phyloP scores from a whole-genome alignment of 2,113 vertebrate genomes.

The Lathamus discolor region DNA sequence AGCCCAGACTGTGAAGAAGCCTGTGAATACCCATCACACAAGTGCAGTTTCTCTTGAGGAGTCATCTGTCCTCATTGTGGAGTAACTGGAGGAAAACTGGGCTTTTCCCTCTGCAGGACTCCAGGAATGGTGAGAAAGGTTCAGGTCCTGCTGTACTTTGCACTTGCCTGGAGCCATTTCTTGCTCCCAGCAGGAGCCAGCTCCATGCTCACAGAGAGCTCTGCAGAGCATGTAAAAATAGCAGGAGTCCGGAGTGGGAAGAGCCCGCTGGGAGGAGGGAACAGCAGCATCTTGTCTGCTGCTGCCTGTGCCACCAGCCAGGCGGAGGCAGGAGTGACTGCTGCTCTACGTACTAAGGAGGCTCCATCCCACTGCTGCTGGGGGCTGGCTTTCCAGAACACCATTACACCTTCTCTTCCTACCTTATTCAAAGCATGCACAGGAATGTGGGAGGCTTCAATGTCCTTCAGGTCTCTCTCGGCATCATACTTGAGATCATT shows the following conservation, averaged over 20 bases:
- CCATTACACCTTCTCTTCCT: not conserved
- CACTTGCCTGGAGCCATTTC: not conserved
- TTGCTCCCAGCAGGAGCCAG: not conserved
- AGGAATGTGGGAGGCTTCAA: constrained; percentile 85
- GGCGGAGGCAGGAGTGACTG: not conserved
- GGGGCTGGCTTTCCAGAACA: not conserved
- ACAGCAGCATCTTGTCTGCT: not conserved
- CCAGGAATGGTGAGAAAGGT: not conserved
- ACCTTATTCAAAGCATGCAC: constrained; percentile 99
- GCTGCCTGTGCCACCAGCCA: not conserved
- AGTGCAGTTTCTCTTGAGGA: not conserved
- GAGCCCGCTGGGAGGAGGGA: not conserved
- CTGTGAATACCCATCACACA: not conserved
- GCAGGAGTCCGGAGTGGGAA: not conserved
- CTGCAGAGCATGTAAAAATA: not conserved
- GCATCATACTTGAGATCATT: constrained; percentile 98
- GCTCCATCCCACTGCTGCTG: not conserved
- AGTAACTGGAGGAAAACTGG: not conserved
- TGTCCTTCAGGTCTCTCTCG: constrained; percentile 96
- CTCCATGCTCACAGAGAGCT: not conserved
- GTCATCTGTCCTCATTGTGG: not conserved
- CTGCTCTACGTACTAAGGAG: not conserved
- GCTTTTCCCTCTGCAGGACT: not conserved
- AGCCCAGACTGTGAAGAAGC: not conserved
- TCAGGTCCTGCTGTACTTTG: not conserved